These are phyloP conservation scores for Drosophila pachea DNA, from an alignment of 1,140 invertebrate species.

Conservation along the genomic window DNA sequence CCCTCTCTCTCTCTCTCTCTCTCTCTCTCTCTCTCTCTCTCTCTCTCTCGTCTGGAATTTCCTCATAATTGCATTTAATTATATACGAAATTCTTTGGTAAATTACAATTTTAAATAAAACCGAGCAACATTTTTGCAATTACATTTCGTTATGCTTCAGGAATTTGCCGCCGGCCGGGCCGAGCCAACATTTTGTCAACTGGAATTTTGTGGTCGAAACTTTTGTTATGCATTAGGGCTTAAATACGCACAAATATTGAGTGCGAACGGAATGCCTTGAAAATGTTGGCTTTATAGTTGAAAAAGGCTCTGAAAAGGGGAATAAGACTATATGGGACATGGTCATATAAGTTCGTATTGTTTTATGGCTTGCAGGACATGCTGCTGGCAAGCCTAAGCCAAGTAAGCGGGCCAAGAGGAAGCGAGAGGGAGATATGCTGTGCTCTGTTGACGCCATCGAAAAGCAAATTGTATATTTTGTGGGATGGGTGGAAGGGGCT, in stretches of 20 bases:
- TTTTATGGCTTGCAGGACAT: slow-evolving; percentile 13
- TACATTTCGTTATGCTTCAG: slow-evolving; percentile 41
- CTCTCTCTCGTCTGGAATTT: slow-evolving; percentile 13
- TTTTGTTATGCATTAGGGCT: slow-evolving; percentile 14
- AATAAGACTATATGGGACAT: background rate
- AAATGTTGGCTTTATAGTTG: too few species aligned
- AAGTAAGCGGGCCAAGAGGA: too few species aligned
- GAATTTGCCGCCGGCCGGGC: slow-evolving; percentile 13
- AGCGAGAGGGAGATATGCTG: background rate
- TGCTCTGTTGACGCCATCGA: slow-evolving; percentile 25
- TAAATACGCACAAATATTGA: too few species aligned
- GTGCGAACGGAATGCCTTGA: too few species aligned
- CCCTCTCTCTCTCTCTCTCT: background rate
- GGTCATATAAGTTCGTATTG: background rate
- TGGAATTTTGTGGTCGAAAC: slow-evolving; percentile 24
- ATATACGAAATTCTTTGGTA: slow-evolving; percentile 59
- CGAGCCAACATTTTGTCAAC: slow-evolving; percentile 5
- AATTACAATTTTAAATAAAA: slow-evolving; percentile 56
- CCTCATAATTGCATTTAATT: slow-evolving; percentile 54
- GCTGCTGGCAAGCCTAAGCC: too few species aligned
- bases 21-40: too few species aligned
- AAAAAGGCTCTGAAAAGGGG: too few species aligned
- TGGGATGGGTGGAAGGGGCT: background rate
- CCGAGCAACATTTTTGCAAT: slow-evolving; percentile 52
- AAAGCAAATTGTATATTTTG: slow-evolving; percentile 13